Percentiles rank a stretch among this genome's conserved stretches.
These are phyloP conservation scores for Stenolophus ochropezus DNA, from an alignment of 2,888 invertebrate genomes.

Conservation along the genomic window DNA sequence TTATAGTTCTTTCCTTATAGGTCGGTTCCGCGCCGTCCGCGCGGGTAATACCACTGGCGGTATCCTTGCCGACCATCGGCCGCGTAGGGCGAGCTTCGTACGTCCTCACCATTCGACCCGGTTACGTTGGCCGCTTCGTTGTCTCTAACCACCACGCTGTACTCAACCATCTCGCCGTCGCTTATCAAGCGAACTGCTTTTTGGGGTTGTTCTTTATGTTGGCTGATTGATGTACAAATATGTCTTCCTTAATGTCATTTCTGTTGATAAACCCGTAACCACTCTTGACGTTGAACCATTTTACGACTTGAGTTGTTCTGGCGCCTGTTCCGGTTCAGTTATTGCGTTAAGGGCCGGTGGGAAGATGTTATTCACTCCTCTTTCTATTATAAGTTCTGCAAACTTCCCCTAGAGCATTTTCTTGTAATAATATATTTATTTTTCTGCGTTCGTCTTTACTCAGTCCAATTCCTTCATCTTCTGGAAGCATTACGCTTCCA, in stretches of 20 bases:
- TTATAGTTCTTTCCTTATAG: too few relatives aligned
- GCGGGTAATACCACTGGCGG: constrained; percentile 80
- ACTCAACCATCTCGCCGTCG: constrained; percentile 98
- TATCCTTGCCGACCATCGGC: constrained; percentile 90
- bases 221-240: constrained; percentile 99
- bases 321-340: constrained; percentile 96
- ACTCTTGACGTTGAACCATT: constrained; percentile 99
- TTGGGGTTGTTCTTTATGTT: constrained; percentile 98
- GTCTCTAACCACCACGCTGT: constrained; percentile 98
- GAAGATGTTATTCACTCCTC: constrained; percentile 86
- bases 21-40: constrained; percentile 75
- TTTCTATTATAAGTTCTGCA: too few relatives aligned
- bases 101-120: constrained; percentile 95
- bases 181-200: constrained; percentile 99
- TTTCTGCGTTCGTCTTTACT: too few relatives aligned
- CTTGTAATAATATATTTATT: too few relatives aligned
- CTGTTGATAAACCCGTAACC: constrained; percentile 99
- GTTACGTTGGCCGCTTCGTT: constrained; percentile 99
- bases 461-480: too few relatives aligned
- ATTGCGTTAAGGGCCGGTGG: constrained; percentile 89
- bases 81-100: constrained; percentile 97
- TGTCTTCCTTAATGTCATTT: constrained; percentile 99
- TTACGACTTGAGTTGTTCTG: constrained; percentile 86
- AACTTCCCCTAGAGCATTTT: too few relatives aligned
- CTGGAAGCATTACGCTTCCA: too few relatives aligned